Percentiles rank a stretch among this genome's conserved stretches.
phyloP scores from a whole-genome alignment of 2,797 vertebrate genomes.

The Lutra lutra region DNA sequence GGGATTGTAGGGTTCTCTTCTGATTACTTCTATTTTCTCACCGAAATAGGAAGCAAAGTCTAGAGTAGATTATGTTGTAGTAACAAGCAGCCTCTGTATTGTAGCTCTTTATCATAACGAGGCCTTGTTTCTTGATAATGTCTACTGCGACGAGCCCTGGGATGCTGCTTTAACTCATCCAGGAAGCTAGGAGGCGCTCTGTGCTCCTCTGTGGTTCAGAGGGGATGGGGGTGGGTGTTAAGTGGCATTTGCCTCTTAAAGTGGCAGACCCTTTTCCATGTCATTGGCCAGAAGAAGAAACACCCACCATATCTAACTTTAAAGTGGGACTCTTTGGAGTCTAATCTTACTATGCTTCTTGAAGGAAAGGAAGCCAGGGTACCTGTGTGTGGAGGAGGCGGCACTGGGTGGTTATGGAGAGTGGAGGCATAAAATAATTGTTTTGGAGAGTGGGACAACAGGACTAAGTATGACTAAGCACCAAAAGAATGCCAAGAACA shows the following conservation, averaged over 20 bases:
- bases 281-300: neutral
- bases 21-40: neutral
- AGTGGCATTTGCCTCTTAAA: neutral
- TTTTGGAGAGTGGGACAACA: neutral
- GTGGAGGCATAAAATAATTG: neutral
- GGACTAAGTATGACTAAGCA: neutral
- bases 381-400: neutral
- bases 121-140: neutral
- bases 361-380: neutral
- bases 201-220: neutral
- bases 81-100: neutral
- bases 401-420: neutral
- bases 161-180: neutral
- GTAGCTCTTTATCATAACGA: neutral
- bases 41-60: neutral
- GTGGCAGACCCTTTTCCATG: neutral
- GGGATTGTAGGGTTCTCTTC: neutral
- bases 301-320: neutral
- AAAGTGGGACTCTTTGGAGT: neutral
- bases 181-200: neutral
- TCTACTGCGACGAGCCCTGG: neutral
- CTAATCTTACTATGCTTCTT: neutral
- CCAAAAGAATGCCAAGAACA: neutral
- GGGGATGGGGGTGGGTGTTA: accelerated
- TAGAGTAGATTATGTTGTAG: neutral